A percentile compares a stretch with the other conserved stretches of the same genome.
These are phyloP conservation scores for Xiphophorus couchianus DNA, from an alignment of 2,113 vertebrate genomes.

Conservation along the genomic window DNA sequence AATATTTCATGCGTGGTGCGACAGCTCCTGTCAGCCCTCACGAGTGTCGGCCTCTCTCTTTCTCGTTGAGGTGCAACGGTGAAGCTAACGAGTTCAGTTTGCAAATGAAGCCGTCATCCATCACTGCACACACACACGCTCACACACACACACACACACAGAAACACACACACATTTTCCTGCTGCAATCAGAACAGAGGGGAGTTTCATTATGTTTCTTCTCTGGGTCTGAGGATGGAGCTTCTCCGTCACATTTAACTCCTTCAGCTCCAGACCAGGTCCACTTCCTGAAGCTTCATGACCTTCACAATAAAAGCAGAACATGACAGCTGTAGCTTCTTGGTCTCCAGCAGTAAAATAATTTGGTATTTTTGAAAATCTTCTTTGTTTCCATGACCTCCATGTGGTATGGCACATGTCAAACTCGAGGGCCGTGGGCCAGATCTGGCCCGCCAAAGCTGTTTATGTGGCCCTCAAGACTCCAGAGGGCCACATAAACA, in stretches of 20 bases:
- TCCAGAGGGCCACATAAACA: no score
- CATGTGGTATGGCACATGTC: no score
- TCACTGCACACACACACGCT: conserved; percentile 14
- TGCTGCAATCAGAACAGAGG: neutral
- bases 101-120: conserved; percentile 62
- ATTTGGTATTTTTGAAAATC: no score
- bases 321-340: no score
- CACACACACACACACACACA: conserved; percentile 9
- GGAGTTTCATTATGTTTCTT: conserved; percentile 11
- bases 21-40: conserved; percentile 32
- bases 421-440: no score
- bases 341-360: no score
- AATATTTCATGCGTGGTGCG: conserved; percentile 50
- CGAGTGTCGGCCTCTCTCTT: conserved; percentile 26
- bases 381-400: no score
- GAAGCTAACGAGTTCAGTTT: conserved; percentile 60
- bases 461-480: no score
- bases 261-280: neutral
- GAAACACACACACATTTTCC: conserved; percentile 14
- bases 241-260: neutral
- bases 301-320: no score
- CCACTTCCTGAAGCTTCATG: neutral
- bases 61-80: conserved; percentile 41
- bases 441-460: no score
- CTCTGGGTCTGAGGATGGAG: conserved; percentile 8